Base-by-base conservation (phyloP, 2,888 invertebrate genomes). In the Lordiphosa andalusiaca region DNA sequence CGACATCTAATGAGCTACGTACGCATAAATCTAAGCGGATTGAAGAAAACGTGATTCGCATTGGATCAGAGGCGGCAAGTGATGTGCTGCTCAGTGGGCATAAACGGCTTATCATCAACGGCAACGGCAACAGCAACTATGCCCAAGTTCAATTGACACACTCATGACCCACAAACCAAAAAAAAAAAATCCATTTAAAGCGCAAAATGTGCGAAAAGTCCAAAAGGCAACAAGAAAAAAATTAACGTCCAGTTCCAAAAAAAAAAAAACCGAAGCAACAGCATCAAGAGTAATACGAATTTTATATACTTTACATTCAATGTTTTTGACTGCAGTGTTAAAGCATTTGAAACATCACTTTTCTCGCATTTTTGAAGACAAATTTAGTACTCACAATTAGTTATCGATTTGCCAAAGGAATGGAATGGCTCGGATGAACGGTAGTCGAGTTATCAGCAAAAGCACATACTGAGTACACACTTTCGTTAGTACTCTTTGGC, bases 41-140 rank as follows among this genome's bases (percentile, higher is more conserved):
- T 63, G 47, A 19, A 35, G 36, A 10, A 37, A 30, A 37, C 46
- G 41, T 51, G 64, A 63, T 39, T 50, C 38, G 41, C 40, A 6
- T 30, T 7, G 5, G 25, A 30, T 42, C 42, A 30, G 23, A 12
- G 46, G 6, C 41, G 25, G 40, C 19, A 7, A 25, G 48, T 39
- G 36, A 41, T 6, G 35, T 39, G 2, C 16, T 19, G 47, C 16
- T 16, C 16, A 47, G 35, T 13, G 42, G 42, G 25, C 44, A 64
- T 73, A 76, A 76, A 64, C 68, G 54, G 67, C 72, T 82, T 78
- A 77, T 82, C 82, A 71, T 19, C 33, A 57, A 19, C 16, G 16
- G 16, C 40, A 50, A 46, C 38, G 33, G 23, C 39, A 64, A 56
- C 23, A 53, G 7, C 39, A 30, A 41, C 10, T 25, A 25, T 25